Base-by-base conservation (phyloP, 2,888 invertebrate species). In the Erannis defoliaria region DNA sequence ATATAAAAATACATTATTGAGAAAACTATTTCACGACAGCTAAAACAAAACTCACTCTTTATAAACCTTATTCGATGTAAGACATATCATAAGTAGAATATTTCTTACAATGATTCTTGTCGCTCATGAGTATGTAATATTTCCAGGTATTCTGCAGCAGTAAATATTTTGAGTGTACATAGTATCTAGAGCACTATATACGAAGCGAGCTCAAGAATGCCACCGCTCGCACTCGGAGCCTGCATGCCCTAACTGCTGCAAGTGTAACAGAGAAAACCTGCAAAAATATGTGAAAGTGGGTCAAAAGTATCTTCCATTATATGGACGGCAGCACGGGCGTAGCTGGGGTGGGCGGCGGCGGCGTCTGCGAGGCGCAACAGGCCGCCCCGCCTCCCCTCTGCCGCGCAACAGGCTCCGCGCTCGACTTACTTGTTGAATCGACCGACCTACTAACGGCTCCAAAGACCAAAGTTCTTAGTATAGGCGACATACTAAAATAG, bases 381-480 rank as follows among this genome's bases (percentile, higher is more conserved):
- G 89, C 88, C 88, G 77, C 82, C 81, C 84, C 86, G 78, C 79
- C 85, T 82, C 84, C 83, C 76, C 77, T 72, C 73, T 67, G 68
- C 73, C 69, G 86, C 85, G 90, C 92, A 89, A 92, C 90, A 89
- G 89, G 89, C 88, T 82, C 86, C 82, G 84, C 83, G 79, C 84
- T 86, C 84, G 84, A 83, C 84, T 86, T 88, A 90, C 91, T 92
- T 93, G 92, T 93, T 93, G 92, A 92, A 93, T 92, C 91, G 92
- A 93, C 91, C 92, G 92, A 93, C 92, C 92, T 92, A 92, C 84
- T 90, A 91, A 93, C 87, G 88, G 82, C 80, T 75, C 82, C 78
- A 80, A 88, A 88, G 85, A 81, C 80, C 82, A 74, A 80, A 80
- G 73, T 77, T 77, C 77, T 73, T 75, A 74, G 70, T 66, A 76